These are phyloP conservation scores for Papilio polyxenes DNA, from an alignment of 1,140 invertebrate species.

Conservation along the genomic window DNA sequence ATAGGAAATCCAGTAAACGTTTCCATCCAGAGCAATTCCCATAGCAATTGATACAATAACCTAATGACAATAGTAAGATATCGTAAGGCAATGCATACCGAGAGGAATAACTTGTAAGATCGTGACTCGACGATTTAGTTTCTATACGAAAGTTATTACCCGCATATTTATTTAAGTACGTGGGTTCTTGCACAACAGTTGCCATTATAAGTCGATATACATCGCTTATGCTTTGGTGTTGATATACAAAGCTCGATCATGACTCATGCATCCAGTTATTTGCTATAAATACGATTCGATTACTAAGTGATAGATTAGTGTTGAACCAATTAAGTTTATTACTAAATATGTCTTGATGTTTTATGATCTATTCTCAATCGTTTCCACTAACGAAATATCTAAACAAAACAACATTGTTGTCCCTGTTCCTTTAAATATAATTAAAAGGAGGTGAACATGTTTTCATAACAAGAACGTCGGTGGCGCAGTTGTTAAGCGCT, in stretches of 20 bases:
- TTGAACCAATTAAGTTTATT: not conserved
- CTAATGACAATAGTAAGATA: slow-evolving; percentile 37
- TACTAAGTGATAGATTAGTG: not conserved
- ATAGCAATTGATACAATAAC: slow-evolving; percentile 35
- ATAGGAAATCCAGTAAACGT: slow-evolving; percentile 33
- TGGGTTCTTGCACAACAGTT: slow-evolving; percentile 71
- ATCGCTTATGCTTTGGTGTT: slow-evolving; percentile 46
- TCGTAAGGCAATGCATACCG: slow-evolving; percentile 29
- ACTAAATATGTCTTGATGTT: not conserved
- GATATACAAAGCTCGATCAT: slow-evolving; percentile 61
- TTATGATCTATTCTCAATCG: not conserved
- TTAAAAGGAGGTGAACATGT: too few relatives aligned
- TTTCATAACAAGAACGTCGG: too few relatives aligned
- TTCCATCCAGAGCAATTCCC: slow-evolving; percentile 27
- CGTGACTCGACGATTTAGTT: slow-evolving; percentile 76
- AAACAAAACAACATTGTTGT: not conserved
- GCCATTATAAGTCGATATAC: slow-evolving; percentile 51
- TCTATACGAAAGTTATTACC: slow-evolving; percentile 76
- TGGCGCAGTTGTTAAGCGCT: too few relatives aligned
- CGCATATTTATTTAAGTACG: slow-evolving; percentile 75
- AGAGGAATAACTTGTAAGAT: slow-evolving; percentile 59
- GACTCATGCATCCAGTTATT: slow-evolving; percentile 48
- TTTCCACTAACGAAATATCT: not conserved
- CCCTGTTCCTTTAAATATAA: too few relatives aligned
- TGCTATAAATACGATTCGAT: slow-evolving; percentile 18